Conservation (phyloP, 2,113 vertebrate genomes). For the Furnarius figulus region DNA sequence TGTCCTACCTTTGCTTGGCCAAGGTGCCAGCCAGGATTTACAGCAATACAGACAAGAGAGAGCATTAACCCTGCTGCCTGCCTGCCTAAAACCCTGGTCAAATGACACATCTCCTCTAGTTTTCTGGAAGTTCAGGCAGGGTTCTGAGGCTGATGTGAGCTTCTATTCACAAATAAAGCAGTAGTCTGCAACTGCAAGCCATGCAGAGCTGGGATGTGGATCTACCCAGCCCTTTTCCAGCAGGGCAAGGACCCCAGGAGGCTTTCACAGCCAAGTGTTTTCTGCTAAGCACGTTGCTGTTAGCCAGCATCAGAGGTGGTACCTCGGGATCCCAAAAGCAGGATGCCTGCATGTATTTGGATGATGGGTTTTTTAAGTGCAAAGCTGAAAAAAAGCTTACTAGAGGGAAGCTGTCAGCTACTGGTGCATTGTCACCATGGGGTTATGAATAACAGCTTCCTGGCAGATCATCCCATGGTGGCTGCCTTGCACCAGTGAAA, state of each 20-base stretch:
- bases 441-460: not conserved
- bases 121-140: not conserved
- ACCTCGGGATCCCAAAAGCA: not conserved
- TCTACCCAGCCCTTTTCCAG: not conserved
- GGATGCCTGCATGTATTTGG: not conserved
- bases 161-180: not conserved
- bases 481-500: not conserved
- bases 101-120: not conserved
- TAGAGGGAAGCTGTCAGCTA: not conserved
- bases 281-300: fast-evolving
- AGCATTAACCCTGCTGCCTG: not conserved
- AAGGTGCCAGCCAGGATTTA: not conserved
- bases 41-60: not conserved
- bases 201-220: not conserved
- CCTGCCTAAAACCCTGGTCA: not conserved
- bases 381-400: not conserved
- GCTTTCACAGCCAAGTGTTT: not conserved
- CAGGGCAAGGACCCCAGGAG: fast-evolving
- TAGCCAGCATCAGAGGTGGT: not conserved
- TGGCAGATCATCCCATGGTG: not conserved
- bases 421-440: not conserved
- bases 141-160: not conserved
- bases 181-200: fast-evolving
- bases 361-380: not conserved
- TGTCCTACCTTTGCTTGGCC: not conserved